Base-by-base conservation (phyloP, 2,888 invertebrate genomes). In the Hecatera dysodea region DNA sequence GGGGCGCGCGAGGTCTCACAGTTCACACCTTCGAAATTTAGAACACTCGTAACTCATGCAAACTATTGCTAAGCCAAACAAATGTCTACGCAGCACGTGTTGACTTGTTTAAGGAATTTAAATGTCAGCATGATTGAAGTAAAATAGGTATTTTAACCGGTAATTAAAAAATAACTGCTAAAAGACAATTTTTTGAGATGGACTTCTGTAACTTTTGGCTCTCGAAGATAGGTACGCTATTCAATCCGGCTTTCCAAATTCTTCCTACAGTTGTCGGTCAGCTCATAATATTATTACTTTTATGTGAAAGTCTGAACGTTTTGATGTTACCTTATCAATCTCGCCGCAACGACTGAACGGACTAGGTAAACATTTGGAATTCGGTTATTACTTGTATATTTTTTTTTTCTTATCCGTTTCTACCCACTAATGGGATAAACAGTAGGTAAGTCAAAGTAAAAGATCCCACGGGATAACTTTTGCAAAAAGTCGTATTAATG, bases 51-150 rank as follows among this genome's bases (percentile, higher is more conserved):
- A 66, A 76, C 46, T 77, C n/a, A 42, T 33, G 39, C 29, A 46
- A 80, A 33, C 17, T 56, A 75, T 77, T 77, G 17, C 67, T 52
- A 75, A 80, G 60, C 76, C 24, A 63, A 59, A 72, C 48, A 44
- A 63, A 24, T 53, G n/a, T 53, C 44, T 15, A 57, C 72, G 50
- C 61, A 46, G 56, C 71, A 70, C 39, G 12, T 15, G 22, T 55
- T 8, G 1, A 52, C n/a, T 8, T 19, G 36, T 72, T 39, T 24
- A 19, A 52, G 46, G 17, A 27, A 29, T 53, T 24, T 24, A 7
- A n/a, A n/a, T 52, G 11, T 24, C 17, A 7, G 27, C 27, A 19
- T 11, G 17, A 57, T 69, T 39, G 15, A n/a, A 15, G 9, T n/a
- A 42, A 11, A 52, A 17, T 24, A 29, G 7, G 12, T 17, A 19